Evolutionary conservation across 2,888 invertebrate species (phyloP), one percentile per base, ranked within the genome.

Genomic region (Pocota personata): DNA sequence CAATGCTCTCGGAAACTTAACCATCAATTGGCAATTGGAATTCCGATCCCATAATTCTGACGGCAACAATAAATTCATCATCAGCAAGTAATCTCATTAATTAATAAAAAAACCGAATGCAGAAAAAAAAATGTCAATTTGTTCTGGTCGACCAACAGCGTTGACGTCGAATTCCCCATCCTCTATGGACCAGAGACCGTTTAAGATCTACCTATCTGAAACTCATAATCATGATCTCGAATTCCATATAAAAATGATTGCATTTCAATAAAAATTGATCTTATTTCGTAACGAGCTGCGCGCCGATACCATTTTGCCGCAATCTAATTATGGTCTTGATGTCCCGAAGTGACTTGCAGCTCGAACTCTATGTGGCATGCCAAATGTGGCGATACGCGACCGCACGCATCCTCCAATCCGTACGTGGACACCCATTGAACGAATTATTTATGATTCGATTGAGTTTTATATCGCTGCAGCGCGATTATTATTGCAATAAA

Each of bases 211-310:
- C 57, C 52, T 32, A 66, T 64, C 66, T 27, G 43, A 19, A 71
- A 77, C 72, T 86, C 76, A 86, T 86, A 82, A 82, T 67, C 76
- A 46, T 72, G 86, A 66, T 76, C 43, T 58, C 71, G 71, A 72
- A 48, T 71, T 71, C 86, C 72, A 77, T 86, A 77, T 76, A 86
- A 86, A 86, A 86, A 86, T 86, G 19, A 86, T 77, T 76, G 82
- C 76, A 86, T 86, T 86, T 86, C 76, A 86, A 86, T 86, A 86
- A 86, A 86, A 86, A 77, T 82, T 86, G 86, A 86, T 86, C 86
- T 86, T 77, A 77, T 86, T 86, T 77, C 72, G 72, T 71, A 80
- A 66, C 80, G 84, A 76, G 80, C 71, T 58, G 46, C 57, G 50
- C 35, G 37, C 46, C 67, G 60, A 83, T 64, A 73, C 79, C 69